Conservation (phyloP, 2,797 vertebrate species). For the Fistularia tabacaria region DNA sequence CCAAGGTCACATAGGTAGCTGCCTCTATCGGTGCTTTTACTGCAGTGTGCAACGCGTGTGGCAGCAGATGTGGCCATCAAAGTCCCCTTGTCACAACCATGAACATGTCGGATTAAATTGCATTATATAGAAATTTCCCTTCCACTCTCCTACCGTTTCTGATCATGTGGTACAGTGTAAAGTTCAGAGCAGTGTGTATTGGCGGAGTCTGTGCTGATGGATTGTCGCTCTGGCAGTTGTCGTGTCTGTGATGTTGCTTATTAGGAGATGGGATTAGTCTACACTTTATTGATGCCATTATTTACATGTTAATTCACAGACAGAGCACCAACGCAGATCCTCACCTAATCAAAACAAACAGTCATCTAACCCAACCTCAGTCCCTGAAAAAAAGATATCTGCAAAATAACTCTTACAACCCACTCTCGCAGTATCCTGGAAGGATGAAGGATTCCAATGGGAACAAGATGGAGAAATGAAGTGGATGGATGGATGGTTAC, state of each 20-base stretch:
- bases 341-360: slow-evolving; percentile 63
- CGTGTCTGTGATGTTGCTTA: slow-evolving; percentile 46
- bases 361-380: slow-evolving; percentile 37
- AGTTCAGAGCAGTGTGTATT: slow-evolving; percentile 12
- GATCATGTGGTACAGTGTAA: slow-evolving; percentile 16
- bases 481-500: not conserved
- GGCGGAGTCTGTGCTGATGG: slow-evolving; percentile 17
- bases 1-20: too few relatives aligned
- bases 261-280: slow-evolving; percentile 24
- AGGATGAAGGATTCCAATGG: too few relatives aligned
- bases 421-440: too few relatives aligned
- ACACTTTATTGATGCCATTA: slow-evolving; percentile 27
- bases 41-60: too few relatives aligned
- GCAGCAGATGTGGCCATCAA: not conserved
- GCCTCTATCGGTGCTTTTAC: too few relatives aligned
- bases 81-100: slow-evolving; percentile 14
- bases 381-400: slow-evolving; percentile 11
- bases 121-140: slow-evolving; percentile 27
- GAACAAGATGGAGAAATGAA: slow-evolving; percentile 1
- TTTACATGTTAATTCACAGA: slow-evolving; percentile 60
- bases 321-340: slow-evolving; percentile 39
- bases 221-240: slow-evolving; percentile 37
- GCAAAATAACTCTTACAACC: too few relatives aligned
- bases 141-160: slow-evolving; percentile 38
- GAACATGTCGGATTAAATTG: slow-evolving; percentile 28